Base-by-base conservation (phyloP, 2,888 invertebrate genomes). In the Phasia obesa region DNA sequence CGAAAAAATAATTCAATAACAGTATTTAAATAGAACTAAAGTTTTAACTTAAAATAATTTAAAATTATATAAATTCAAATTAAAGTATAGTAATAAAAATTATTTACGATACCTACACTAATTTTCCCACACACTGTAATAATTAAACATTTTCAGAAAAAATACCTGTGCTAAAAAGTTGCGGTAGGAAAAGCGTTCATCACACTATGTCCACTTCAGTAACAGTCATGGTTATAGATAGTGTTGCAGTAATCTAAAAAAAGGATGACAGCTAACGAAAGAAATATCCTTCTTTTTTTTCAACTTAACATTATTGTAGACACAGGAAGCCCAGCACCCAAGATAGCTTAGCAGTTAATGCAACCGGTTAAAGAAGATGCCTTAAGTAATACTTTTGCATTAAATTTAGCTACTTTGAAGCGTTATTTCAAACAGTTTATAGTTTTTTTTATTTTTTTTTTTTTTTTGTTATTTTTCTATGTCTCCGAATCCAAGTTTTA, bases 321-420 rank as follows among this genome's bases (percentile, higher is more conserved):
- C 38, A 44, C 25, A 44, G 38, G 55, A 65, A 49, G n/a, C 9
- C 38, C 17, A 23, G 27, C 71, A 64, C 2, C 62, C 23, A 79
- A 35, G 62, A 70, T 31, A 73, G 73, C 59, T 65, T 51, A 73
- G 59, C 19, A 60, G 31, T 5, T 59, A 73, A 65, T 71, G 60
- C 71, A 78, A 83, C 75, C 78, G 75, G 78, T 79, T 55, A 65
- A 83, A 51, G 51, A 62, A 25, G 70, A 35, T 75, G 75, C 78
- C 71, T 70, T 44, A 35, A 55, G 78, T 59, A 70, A 67, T 75
- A 79, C 73, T 79, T 75, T 78, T 79, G 53, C 78, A 65, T 83
- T 75, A 65, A 71, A 83, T 65, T 65, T 57, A 70, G 21, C 71
- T 49, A 75, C 31, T 79, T 67, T 79, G 51, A 67, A 51, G 42